phyloP scores from a whole-genome alignment of 1,140 invertebrate genomes.

The Condylostylus longicornis region DNA sequence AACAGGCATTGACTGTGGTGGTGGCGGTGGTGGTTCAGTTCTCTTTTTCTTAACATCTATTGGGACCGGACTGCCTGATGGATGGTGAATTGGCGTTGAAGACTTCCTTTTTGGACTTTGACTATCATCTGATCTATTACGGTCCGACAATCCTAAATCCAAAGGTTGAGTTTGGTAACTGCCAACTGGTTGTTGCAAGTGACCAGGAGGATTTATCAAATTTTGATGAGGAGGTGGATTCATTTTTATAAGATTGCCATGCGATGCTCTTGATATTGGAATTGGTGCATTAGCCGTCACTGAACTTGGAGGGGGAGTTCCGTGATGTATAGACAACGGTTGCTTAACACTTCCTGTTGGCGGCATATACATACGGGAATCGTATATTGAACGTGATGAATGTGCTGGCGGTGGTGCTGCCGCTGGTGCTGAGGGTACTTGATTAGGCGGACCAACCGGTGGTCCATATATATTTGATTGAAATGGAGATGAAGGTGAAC shows the following conservation, averaged over 20 bases:
- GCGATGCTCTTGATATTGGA: constrained; percentile 33
- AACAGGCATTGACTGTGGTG: neutral
- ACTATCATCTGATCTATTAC: constrained; percentile 16
- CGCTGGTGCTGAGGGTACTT: neutral
- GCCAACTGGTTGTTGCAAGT: no score
- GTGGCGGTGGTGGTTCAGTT: constrained; percentile 12
- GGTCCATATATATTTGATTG: constrained; percentile 17
- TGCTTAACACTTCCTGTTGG: constrained; percentile 33
- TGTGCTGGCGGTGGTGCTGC: constrained; percentile 40
- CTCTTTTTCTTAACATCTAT: constrained; percentile 36
- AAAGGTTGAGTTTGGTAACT: constrained; percentile 38
- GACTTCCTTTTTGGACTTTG: constrained; percentile 43
- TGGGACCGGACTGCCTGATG: constrained; percentile 30
- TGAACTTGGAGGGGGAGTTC: constrained; percentile 34
- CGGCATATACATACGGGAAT: constrained; percentile 3
- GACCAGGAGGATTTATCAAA: no score
- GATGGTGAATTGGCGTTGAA: constrained; percentile 23
- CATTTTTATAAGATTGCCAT: constrained; percentile 16
- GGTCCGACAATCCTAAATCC: constrained; percentile 42
- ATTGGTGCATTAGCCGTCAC: constrained; percentile 37
- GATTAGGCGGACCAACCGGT: no score
- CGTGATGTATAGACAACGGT: constrained; percentile 24
- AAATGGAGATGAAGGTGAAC: constrained; percentile 41
- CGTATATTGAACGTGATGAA: constrained; percentile 4
- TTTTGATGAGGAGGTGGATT: neutral